Conservation (phyloP, 2,888 invertebrate genomes). For the Xestoiulus laeticollis region DNA sequence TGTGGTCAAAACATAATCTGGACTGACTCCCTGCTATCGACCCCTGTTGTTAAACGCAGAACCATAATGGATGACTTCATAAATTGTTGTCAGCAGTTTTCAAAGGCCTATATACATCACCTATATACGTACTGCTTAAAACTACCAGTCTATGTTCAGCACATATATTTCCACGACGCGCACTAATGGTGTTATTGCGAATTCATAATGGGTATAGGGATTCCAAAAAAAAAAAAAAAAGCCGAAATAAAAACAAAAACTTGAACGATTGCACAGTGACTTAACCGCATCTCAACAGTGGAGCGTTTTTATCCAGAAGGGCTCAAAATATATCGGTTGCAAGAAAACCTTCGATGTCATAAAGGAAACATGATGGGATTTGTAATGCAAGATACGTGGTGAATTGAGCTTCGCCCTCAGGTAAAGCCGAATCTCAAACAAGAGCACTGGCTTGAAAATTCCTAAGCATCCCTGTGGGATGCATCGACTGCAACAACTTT, state of each 20-base stretch:
- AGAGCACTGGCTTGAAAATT: background rate
- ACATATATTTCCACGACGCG: background rate
- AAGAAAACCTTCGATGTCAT: background rate
- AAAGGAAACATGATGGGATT: constrained; percentile 5
- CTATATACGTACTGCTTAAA: background rate
- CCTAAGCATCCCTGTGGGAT: constrained; percentile 6
- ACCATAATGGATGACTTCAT: constrained; percentile 43
- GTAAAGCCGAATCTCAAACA: background rate
- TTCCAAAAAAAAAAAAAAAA: background rate
- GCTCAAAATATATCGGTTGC: background rate
- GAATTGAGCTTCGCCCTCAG: background rate
- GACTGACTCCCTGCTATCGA: background rate
- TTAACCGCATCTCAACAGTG: too few species aligned
- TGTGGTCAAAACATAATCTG: constrained; percentile 31
- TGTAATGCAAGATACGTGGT: background rate
- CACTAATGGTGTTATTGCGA: background rate
- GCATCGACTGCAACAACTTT: constrained; percentile 24
- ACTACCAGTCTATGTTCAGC: background rate
- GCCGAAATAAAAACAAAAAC: background rate
- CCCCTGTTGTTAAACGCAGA: constrained; percentile 39
- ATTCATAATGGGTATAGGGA: too few species aligned
- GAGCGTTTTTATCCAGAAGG: background rate
- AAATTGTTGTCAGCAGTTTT: constrained; percentile 2
- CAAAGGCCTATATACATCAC: background rate
- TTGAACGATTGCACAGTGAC: background rate